Base-by-base conservation (phyloP, 1,140 invertebrate species). In the Hypothenemus hampei region DNA sequence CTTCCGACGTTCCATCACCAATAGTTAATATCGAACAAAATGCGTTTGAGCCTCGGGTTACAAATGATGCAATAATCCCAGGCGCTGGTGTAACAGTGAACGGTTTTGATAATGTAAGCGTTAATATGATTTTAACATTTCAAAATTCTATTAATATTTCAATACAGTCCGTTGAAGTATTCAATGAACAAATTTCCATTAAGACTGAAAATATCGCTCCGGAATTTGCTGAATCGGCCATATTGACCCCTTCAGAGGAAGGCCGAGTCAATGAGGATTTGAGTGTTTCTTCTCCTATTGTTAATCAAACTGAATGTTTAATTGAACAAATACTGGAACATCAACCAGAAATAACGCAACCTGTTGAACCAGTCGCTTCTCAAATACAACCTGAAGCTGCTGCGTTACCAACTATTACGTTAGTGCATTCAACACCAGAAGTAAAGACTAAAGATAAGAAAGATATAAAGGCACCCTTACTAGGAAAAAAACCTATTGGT, bases 161-260 rank as follows among this genome's bases (percentile, higher is more conserved):
- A 40, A 20, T 19, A 10, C 19, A 40, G 37, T 41, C 29, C 29
- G 23, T 16, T 29, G 11, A 11, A 2, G 20, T 35, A 36, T 3
- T 35, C 18, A 45, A 44, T 15, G 46, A 58, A 26, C 39, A 47
- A 39, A 41, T 62, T 22, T 40, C 40, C 22, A 52, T 65, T 36
- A 57, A 59, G 45, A 59, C 55, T 50, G 62, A 64, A 31, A 55
- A 23, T 20, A 64, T 62, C 29, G 3, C 44, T 26, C 60, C 59
- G 4, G 63, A 66, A 60, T 63, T 57, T 35, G 57, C 63, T 2
- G 59, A 57, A 57, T 50, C 60, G 23, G 58, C 59, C 8, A 31
- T 64, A 10, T 23, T 62, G 22, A 53, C 65, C 18, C 63, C 66
- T 31, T 62, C 59, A 10, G 63, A 68, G 37, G 61, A 65, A 20